Percentiles rank a stretch among this genome's conserved stretches.
Evolutionary conservation across 2,888 invertebrate genomes (phyloP).

Genomic region (Rhabditophanes sp.): DNA sequence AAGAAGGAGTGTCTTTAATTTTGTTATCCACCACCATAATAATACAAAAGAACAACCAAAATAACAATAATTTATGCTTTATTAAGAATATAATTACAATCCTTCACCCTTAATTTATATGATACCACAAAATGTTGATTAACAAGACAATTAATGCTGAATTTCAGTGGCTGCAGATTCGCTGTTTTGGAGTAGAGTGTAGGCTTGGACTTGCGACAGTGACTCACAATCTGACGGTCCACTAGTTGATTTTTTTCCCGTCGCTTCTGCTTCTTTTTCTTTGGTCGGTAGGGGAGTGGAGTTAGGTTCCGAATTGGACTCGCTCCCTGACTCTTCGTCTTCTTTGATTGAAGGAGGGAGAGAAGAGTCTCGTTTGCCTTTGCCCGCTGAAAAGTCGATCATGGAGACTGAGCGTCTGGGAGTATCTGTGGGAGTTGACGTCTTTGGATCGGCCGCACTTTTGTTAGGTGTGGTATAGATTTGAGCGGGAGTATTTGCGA

Average conservation of each 20-base stretch:
- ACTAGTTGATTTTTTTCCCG: no score
- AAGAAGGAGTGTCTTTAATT: no score
- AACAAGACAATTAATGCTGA: no score
- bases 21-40: no score
- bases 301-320: slow-evolving; percentile 1
- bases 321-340: slow-evolving; percentile 2
- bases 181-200: slow-evolving; percentile 12
- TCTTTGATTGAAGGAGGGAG: slow-evolving; percentile 17
- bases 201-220: slow-evolving; percentile 17
- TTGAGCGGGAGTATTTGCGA: background rate
- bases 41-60: no score
- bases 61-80: no score
- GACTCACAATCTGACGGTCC: slow-evolving; percentile 10
- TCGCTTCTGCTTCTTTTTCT: no score
- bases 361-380: slow-evolving; percentile 8
- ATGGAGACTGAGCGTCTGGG: slow-evolving; percentile 17
- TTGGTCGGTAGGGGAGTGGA: slow-evolving; percentile 6
- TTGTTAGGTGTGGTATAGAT: background rate
- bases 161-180: no score
- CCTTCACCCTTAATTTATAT: no score
- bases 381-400: slow-evolving; percentile 11
- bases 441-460: no score
- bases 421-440: slow-evolving; percentile 7
- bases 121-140: no score
- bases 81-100: no score